A percentile compares a stretch with the other conserved stretches of the same genome.
Evolutionary conservation across 2,888 invertebrate species (phyloP).

Genomic region (Drosophila peninsularis): DNA sequence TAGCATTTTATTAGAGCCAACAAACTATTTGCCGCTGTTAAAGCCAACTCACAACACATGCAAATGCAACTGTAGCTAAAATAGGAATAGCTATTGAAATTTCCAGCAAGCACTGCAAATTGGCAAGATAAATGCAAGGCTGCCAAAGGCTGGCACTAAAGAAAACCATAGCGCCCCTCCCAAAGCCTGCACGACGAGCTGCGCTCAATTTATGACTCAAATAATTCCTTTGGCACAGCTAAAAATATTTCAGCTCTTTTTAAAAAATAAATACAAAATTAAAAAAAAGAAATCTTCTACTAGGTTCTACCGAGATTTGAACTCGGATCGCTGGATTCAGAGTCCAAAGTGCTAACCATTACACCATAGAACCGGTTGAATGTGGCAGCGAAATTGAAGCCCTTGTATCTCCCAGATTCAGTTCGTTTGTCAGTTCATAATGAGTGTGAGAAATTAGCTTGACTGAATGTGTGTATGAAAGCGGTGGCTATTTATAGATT

Average conservation of each 20-base stretch:
- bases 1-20: constrained; percentile 66
- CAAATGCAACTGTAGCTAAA: constrained; percentile 57
- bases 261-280: neutral
- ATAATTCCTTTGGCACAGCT: constrained; percentile 25
- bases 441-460: neutral
- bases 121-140: constrained; percentile 14
- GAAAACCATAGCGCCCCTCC: neutral
- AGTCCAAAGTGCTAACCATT: constrained; percentile 85
- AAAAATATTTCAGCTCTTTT: neutral
- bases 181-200: constrained; percentile 3
- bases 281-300: neutral
- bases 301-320: constrained; percentile 85
- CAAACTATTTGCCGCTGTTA: constrained; percentile 61
- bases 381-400: neutral
- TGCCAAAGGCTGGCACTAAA: constrained; percentile 8
- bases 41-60: constrained; percentile 58
- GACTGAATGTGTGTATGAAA: neutral
- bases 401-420: constrained; percentile 9
- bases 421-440: neutral
- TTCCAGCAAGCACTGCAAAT: constrained; percentile 27
- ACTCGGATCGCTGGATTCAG: constrained; percentile 85
- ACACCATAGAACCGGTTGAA: constrained; percentile 82
- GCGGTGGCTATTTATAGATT: constrained; percentile 8
- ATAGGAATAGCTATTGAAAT: constrained; percentile 41
- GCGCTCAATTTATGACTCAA: constrained; percentile 24